Evolutionary conservation across 92 coral and sea anemone species (phyloP).

Genomic region (Diadumene lineata): DNA sequence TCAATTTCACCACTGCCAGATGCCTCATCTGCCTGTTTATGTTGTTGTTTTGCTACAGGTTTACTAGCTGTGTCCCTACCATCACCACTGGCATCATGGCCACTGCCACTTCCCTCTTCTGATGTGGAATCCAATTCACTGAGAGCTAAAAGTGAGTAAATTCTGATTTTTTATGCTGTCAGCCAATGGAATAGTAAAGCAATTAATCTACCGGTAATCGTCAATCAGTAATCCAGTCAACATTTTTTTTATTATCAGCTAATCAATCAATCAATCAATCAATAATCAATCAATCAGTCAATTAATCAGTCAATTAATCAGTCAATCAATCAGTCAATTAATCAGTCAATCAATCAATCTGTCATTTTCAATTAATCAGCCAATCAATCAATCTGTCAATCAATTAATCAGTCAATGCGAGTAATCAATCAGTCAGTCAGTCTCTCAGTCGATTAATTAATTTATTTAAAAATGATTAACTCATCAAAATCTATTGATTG

Average conservation of each 20-base stretch:
- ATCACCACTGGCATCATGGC: constrained; percentile 5
- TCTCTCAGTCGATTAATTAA: background rate
- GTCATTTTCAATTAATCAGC: background rate
- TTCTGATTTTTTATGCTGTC: too few species aligned
- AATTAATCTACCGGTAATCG: too few species aligned
- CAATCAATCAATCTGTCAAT: background rate
- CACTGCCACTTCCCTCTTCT: background rate
- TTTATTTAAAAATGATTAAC: too few species aligned
- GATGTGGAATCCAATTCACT: constrained; percentile 25
- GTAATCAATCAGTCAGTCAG: background rate
- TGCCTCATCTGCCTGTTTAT: constrained; percentile 6
- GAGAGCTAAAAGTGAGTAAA: background rate
- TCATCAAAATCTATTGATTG: too few species aligned
- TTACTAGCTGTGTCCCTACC: background rate
- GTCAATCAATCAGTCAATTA: background rate
- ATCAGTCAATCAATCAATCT: background rate
- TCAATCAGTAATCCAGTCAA: background rate
- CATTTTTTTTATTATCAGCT: too few species aligned
- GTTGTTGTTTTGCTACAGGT: background rate
- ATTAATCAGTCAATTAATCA: background rate
- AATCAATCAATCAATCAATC: background rate
- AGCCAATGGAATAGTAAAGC: too few species aligned
- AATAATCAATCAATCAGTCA: background rate
- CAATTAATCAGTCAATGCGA: background rate
- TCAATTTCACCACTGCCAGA: constrained; percentile 30